Conservation (phyloP, 2,888 invertebrate genomes). For the Drosophila sordidapex region DNA sequence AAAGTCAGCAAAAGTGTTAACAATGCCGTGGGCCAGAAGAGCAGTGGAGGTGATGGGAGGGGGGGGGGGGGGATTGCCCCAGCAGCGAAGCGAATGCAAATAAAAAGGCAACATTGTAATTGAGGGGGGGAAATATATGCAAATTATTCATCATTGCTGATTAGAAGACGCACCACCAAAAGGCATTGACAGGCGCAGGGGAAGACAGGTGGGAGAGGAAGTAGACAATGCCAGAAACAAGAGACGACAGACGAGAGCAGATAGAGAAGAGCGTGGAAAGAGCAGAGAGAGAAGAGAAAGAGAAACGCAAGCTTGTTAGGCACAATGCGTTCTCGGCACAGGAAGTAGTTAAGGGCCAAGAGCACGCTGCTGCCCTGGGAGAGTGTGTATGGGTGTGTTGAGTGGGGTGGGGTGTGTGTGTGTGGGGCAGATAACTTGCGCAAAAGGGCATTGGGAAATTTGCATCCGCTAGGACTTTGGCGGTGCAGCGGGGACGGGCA, state of each 20-base stretch:
- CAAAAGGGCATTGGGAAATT: constrained; percentile 51
- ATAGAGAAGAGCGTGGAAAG: neutral
- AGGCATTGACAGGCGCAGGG: constrained; percentile 35
- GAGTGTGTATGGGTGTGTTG: neutral
- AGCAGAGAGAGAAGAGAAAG: neutral
- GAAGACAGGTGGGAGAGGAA: constrained; percentile 1
- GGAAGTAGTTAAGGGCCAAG: constrained; percentile 73
- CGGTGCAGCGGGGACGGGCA: constrained; percentile 45
- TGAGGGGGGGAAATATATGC: constrained; percentile 81
- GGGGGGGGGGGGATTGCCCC: constrained; percentile 4
- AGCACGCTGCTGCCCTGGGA: constrained; percentile 15
- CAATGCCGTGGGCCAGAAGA: constrained; percentile 26
- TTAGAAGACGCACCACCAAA: constrained; percentile 77
- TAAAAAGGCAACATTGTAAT: constrained; percentile 81
- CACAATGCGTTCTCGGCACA: constrained; percentile 60
- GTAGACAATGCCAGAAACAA: constrained; percentile 39
- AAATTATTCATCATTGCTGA: constrained; percentile 84
- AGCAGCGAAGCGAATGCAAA: constrained; percentile 62
- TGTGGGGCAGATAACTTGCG: neutral
- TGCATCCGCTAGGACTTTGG: constrained; percentile 60
- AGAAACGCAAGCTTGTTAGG: constrained; percentile 69
- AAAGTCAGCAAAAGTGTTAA: constrained; percentile 67
- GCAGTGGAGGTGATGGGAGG: neutral
- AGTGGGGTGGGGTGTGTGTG: neutral
- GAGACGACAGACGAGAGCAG: neutral